phyloP scores from a whole-genome alignment of 2,113 vertebrate species.

The Pelodiscus sinensis region DNA sequence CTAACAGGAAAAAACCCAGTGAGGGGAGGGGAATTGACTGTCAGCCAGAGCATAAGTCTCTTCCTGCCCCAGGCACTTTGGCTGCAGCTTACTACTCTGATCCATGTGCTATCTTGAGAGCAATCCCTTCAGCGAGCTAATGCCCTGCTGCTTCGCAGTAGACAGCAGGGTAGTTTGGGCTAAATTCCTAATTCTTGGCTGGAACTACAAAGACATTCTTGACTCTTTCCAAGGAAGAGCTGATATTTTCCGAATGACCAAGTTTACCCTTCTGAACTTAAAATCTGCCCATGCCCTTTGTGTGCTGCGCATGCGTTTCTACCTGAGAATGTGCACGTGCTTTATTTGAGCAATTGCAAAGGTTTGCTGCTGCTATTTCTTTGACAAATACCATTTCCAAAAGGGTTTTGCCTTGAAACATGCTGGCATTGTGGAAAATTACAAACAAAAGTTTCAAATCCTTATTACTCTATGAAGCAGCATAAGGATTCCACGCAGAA shows the following conservation, averaged over 20 bases:
- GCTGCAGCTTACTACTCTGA: fast-evolving
- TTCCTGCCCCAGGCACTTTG: not conserved
- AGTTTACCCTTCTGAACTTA: not conserved
- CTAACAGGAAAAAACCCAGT: not conserved
- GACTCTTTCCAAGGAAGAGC: not conserved
- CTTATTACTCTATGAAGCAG: not conserved
- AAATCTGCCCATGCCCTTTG: not conserved
- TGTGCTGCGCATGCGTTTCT: not conserved
- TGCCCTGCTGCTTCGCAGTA: not conserved
- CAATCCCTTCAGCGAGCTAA: not conserved
- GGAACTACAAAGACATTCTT: not conserved
- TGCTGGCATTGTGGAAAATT: not conserved
- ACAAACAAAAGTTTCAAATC: not conserved
- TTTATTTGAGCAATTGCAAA: not conserved
- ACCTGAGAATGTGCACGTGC: not conserved
- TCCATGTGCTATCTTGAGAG: not conserved
- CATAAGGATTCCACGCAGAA: not conserved
- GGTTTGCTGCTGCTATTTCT: not conserved
- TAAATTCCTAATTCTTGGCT: fast-evolving
- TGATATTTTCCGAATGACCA: not conserved
- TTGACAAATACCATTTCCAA: not conserved
- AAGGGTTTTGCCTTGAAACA: not conserved
- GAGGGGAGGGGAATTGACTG: fast-evolving
- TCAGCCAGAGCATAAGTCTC: not conserved
- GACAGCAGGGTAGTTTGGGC: fast-evolving